Evolutionary conservation across 1,140 invertebrate genomes (phyloP).

Genomic region (Stegodyphus dumicola): DNA sequence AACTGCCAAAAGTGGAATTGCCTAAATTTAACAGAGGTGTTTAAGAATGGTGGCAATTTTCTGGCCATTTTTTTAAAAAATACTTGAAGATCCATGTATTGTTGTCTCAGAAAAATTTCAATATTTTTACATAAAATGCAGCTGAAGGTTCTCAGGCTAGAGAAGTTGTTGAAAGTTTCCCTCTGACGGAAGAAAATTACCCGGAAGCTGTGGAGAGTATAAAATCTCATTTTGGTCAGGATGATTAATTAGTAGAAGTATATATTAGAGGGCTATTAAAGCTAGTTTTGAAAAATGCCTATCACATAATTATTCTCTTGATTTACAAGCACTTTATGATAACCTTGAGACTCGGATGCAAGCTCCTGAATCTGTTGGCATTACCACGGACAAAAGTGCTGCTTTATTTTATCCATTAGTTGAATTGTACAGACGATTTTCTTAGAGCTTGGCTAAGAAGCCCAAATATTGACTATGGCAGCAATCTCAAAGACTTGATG

Average conservation of each 20-base stretch:
- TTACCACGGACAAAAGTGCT: constrained; percentile 65
- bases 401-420: constrained; percentile 65
- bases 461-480: background rate
- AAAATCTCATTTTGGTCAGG: background rate
- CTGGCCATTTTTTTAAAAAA: too few relatives aligned
- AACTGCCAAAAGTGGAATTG: too few relatives aligned
- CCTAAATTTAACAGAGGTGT: too few relatives aligned
- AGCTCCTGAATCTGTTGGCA: constrained; percentile 64
- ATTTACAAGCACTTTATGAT: constrained; percentile 60
- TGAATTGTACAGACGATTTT: constrained; percentile 65
- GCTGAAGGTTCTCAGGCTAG: background rate
- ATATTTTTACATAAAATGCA: constrained; percentile 2
- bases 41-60: too few relatives aligned
- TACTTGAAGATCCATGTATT: too few relatives aligned
- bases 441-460: constrained; percentile 63
- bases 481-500: constrained; percentile 2
- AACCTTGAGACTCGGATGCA: constrained; percentile 65
- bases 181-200: constrained; percentile 20
- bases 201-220: constrained; percentile 2
- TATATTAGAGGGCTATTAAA: constrained; percentile 16
- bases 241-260: constrained; percentile 11
- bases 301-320: background rate
- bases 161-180: constrained; percentile 3
- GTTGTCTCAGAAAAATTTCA: background rate
- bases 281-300: constrained; percentile 7